Conservation (phyloP, 1,140 invertebrate genomes). For the Nebria ingens region DNA sequence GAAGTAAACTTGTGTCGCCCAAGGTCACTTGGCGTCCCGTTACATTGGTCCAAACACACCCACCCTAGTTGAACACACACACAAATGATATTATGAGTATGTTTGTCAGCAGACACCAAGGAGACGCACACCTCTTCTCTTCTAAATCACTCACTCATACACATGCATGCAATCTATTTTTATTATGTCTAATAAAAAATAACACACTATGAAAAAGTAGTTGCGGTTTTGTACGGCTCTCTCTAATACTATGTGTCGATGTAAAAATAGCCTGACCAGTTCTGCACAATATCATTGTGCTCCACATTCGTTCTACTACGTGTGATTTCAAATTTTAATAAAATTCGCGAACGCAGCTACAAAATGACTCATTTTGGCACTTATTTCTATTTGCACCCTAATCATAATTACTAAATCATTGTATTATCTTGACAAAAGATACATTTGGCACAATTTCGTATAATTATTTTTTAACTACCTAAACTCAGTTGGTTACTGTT, state of each 20-base stretch:
- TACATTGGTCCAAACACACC: conserved; percentile 72
- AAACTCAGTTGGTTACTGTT: no score
- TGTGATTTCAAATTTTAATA: no score
- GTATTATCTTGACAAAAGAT: no score
- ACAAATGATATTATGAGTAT: no score
- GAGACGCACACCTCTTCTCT: not conserved
- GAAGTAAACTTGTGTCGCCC: conserved; percentile 55
- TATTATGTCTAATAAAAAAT: conserved; percentile 6
- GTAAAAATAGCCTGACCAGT: not conserved
- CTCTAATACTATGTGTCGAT: not conserved
- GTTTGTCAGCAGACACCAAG: not conserved
- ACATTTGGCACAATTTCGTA: no score
- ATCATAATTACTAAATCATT: no score
- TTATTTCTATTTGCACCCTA: no score
- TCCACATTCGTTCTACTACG: not conserved
- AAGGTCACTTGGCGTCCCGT: conserved; percentile 64
- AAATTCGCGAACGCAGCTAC: no score
- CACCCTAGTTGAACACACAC: conserved; percentile 48
- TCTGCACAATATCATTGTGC: conserved; percentile 6
- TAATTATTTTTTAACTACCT: no score
- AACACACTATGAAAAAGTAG: not conserved
- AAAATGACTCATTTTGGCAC: no score
- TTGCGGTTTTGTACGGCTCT: no score
- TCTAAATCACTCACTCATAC: not conserved
- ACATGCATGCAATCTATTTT: conserved; percentile 4